phyloP scores from a whole-genome alignment of 2,797 vertebrate species.

The Gymnoscopelus braueri region DNA sequence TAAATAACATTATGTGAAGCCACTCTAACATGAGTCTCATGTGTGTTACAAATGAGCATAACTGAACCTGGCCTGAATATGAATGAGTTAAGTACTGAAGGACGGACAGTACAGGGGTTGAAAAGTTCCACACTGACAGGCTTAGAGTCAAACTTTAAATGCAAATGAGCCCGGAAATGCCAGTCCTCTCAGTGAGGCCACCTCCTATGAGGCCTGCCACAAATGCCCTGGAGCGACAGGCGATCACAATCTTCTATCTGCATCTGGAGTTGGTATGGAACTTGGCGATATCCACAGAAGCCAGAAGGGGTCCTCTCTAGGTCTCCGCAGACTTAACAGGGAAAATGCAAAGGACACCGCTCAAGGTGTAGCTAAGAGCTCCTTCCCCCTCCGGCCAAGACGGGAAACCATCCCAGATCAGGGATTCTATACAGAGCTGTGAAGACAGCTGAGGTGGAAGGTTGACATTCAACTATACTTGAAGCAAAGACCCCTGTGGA shows the following conservation, averaged over 20 bases:
- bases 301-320: neutral
- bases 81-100: neutral
- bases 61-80: neutral
- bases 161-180: constrained; percentile 18
- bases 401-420: neutral
- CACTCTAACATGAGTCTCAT: neutral
- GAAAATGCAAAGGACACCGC: neutral
- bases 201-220: constrained; percentile 24
- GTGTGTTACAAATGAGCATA: neutral
- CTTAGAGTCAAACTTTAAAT: no score
- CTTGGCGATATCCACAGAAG: neutral
- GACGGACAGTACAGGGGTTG: neutral
- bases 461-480: no score
- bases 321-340: constrained; percentile 23
- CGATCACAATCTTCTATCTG: constrained; percentile 34
- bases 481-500: no score
- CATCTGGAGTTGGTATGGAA: constrained; percentile 37
- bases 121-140: neutral
- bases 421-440: no score
- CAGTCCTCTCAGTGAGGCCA: constrained; percentile 11
- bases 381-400: neutral
- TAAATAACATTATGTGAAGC: neutral
- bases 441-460: no score
- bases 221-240: constrained; percentile 31
- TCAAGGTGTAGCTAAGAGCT: constrained; percentile 23